phyloP scores from a whole-genome alignment of 2,113 vertebrate species.

The Gadus chalcogrammus region DNA sequence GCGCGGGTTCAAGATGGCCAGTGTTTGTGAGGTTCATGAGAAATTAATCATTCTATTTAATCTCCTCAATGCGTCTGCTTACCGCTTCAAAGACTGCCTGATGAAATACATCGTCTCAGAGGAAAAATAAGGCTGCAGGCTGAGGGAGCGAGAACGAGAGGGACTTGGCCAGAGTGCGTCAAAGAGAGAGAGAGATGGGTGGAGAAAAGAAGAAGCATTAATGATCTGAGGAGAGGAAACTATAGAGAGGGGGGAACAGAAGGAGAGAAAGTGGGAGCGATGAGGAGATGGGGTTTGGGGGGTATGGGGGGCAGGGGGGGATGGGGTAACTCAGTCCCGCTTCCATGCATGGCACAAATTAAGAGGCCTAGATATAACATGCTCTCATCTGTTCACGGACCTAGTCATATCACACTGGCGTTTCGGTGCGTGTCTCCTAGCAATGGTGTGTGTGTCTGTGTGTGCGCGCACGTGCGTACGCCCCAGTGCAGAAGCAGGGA shows the following conservation, averaged over 20 bases:
- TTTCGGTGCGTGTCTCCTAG: background rate
- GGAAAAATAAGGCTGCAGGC: background rate
- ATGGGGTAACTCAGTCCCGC: background rate
- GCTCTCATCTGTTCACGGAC: background rate
- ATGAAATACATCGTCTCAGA: conserved; percentile 9
- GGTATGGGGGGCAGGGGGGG: too few species aligned
- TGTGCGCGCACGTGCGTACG: background rate
- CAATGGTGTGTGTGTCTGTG: background rate
- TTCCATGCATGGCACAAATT: conserved; percentile 28
- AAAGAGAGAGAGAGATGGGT: background rate
- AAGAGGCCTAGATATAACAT: background rate
- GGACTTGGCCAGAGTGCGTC: background rate
- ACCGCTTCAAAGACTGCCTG: conserved; percentile 33
- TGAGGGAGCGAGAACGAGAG: background rate
- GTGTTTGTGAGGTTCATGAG: conserved; percentile 45
- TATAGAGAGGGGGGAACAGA: too few species aligned
- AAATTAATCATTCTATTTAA: conserved; percentile 48
- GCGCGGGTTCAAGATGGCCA: background rate
- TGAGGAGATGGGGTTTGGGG: background rate
- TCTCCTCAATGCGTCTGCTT: conserved; percentile 29
- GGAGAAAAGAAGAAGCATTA: background rate
- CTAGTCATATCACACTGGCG: too few species aligned
- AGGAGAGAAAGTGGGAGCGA: background rate
- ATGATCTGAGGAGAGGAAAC: too few species aligned
- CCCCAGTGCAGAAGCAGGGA: background rate